Conservation (phyloP, 2,797 vertebrate genomes). For the Rhinella marina region DNA sequence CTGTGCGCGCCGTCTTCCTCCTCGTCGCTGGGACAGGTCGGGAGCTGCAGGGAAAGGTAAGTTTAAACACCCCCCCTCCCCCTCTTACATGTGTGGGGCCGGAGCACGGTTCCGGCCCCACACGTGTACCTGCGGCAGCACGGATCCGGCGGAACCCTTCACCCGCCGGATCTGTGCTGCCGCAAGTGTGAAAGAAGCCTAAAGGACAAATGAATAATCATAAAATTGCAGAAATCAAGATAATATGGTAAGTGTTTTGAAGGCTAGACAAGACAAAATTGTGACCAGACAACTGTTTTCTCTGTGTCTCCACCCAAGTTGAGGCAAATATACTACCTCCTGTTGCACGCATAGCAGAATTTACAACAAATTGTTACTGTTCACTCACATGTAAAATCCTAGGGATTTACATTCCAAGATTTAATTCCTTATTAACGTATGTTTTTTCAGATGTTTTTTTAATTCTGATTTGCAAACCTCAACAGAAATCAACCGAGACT, state of each 20-base stretch:
- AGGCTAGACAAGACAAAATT: neutral
- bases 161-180: no score
- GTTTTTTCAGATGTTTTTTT: slow-evolving; percentile 38
- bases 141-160: no score
- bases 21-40: no score
- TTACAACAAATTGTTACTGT: slow-evolving; percentile 48
- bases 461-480: slow-evolving; percentile 35
- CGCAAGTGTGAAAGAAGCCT: no score
- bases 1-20: no score
- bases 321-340: neutral
- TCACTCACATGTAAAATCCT: slow-evolving; percentile 53
- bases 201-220: neutral
- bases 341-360: slow-evolving; percentile 17
- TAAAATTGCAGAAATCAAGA: neutral
- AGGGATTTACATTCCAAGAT: slow-evolving; percentile 57
- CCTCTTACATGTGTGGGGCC: no score
- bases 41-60: no score
- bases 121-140: no score
- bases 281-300: slow-evolving; percentile 25
- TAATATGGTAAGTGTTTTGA: neutral
- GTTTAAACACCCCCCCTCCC: no score
- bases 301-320: slow-evolving; percentile 24
- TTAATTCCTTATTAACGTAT: slow-evolving; percentile 46
- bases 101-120: no score
- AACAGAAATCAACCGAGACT: slow-evolving; percentile 26